phyloP scores from a whole-genome alignment of 2,797 vertebrate species.

The Phoebastria nigripes region DNA sequence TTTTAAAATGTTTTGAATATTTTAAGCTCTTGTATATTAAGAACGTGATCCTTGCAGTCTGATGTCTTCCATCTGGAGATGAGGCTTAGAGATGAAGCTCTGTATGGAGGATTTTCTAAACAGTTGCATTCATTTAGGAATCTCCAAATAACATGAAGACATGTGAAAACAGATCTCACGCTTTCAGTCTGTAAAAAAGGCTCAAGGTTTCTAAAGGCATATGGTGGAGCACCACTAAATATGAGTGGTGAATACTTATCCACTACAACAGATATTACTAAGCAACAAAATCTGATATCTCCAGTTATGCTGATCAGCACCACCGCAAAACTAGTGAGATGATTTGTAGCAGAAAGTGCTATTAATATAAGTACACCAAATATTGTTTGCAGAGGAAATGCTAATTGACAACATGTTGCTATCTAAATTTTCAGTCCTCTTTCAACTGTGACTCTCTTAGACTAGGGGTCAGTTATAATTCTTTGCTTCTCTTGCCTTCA shows the following conservation, averaged over 20 bases:
- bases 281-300: not conserved
- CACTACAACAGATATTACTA: not conserved
- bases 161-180: not conserved
- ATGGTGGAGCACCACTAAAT: not conserved
- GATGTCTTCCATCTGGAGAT: not conserved
- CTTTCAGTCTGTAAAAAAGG: not conserved
- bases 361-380: not conserved
- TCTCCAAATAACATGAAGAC: not conserved
- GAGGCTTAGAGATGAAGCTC: not conserved
- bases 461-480: not conserved
- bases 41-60: not conserved
- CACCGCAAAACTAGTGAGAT: not conserved
- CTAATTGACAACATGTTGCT: not conserved
- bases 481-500: not conserved
- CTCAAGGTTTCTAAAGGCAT: not conserved
- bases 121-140: not conserved
- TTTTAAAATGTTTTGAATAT: not conserved
- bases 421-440: not conserved
- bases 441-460: not conserved
- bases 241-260: not conserved
- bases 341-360: not conserved
- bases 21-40: not conserved
- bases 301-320: not conserved
- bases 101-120: not conserved
- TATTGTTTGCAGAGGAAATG: not conserved